A percentile compares a stretch with the other conserved stretches of the same genome.
These are phyloP conservation scores for Cryptomyrus ogoouensis DNA, from an alignment of 2,113 vertebrate species.

Conservation along the genomic window DNA sequence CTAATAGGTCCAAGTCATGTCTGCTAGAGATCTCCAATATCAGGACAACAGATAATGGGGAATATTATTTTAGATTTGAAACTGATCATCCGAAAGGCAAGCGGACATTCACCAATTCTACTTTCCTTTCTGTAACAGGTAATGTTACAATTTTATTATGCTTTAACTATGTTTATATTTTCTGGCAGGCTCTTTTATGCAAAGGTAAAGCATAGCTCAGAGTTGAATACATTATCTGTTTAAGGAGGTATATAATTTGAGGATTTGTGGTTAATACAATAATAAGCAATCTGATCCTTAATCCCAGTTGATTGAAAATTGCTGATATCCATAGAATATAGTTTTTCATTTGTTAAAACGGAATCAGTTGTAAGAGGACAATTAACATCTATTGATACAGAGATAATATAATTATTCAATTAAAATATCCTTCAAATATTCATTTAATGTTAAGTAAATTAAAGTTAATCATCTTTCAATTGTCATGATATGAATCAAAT, in stretches of 20 bases:
- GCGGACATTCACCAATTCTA: constrained; percentile 61
- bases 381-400: not conserved
- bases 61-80: constrained; percentile 67
- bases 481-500: not conserved
- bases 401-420: not conserved
- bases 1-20: constrained; percentile 47
- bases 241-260: not conserved
- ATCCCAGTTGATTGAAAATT: not conserved
- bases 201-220: not conserved
- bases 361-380: not conserved
- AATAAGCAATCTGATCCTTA: not conserved
- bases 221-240: not conserved
- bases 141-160: not conserved
- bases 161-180: not conserved
- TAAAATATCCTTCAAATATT: not conserved
- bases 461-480: not conserved
- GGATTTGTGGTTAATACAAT: not conserved
- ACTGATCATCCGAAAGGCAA: constrained; percentile 58
- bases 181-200: not conserved
- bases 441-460: not conserved
- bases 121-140: constrained; percentile 61
- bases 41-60: constrained; percentile 58
- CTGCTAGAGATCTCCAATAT: constrained; percentile 53
- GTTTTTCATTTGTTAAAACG: not conserved
- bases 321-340: not conserved